phyloP scores from a whole-genome alignment of 2,797 vertebrate genomes.

The Galago senegalensis region DNA sequence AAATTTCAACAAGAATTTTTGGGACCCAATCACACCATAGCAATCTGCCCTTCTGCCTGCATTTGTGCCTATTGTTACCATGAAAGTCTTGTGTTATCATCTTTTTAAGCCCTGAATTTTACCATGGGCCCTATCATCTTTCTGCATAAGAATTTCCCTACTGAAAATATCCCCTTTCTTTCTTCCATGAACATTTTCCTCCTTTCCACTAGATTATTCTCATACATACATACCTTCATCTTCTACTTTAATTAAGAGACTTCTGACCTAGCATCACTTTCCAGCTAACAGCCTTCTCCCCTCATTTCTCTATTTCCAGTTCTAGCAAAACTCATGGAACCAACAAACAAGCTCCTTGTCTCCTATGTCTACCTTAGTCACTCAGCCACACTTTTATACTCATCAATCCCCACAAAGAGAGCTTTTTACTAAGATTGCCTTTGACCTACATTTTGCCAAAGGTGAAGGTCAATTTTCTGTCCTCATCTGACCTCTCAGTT shows the following conservation, averaged over 20 bases:
- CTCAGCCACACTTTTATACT: background rate
- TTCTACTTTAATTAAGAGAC: background rate
- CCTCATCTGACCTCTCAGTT: background rate
- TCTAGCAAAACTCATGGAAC: background rate
- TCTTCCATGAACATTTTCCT: background rate
- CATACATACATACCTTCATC: background rate
- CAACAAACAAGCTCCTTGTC: background rate
- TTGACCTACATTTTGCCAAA: background rate
- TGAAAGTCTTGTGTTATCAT: background rate
- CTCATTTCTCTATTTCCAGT: background rate
- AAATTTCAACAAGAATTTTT: background rate
- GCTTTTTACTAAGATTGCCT: background rate
- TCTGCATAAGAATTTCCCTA: background rate
- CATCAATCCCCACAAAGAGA: background rate
- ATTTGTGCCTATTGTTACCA: background rate
- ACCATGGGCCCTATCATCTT: background rate
- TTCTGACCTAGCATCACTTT: background rate
- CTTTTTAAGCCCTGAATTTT: background rate
- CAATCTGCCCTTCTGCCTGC: background rate
- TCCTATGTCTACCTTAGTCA: background rate
- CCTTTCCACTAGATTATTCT: background rate
- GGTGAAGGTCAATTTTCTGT: conserved; percentile 16
- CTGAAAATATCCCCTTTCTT: background rate
- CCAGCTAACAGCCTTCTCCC: too few species aligned
- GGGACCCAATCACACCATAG: background rate